phyloP scores from a whole-genome alignment of 2,888 invertebrate genomes.

The Aphodius sticticus region DNA sequence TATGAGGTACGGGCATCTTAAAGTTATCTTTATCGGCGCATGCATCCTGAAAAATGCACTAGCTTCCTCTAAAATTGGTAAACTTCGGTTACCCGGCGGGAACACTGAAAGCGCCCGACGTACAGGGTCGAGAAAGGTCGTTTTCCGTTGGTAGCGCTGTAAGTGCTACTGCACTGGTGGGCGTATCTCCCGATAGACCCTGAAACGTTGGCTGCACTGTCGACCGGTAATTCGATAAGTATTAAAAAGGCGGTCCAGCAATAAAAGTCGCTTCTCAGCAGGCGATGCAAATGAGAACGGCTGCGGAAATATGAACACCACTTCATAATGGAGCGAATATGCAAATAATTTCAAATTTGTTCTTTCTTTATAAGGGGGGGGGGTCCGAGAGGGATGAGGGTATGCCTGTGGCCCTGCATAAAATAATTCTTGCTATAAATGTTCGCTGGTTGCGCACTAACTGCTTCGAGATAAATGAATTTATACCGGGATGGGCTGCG shows the following conservation, averaged over 20 bases:
- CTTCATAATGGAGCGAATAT: background rate
- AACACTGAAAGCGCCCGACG: background rate
- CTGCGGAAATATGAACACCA: background rate
- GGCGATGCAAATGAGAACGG: background rate
- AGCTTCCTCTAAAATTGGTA: background rate
- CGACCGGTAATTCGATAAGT: background rate
- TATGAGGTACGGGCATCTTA: background rate
- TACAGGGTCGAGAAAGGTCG: background rate
- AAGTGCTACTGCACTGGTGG: background rate
- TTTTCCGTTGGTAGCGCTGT: too few species aligned
- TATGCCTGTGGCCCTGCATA: background rate
- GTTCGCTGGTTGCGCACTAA: background rate
- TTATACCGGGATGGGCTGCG: background rate
- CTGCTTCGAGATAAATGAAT: background rate
- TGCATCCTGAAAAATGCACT: background rate
- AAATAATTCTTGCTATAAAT: background rate
- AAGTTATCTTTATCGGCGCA: background rate
- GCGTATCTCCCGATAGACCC: background rate
- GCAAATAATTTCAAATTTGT: background rate
- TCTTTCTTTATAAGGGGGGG: background rate
- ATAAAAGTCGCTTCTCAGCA: background rate
- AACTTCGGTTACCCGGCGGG: background rate
- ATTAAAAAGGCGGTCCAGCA: background rate
- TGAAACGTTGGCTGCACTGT: background rate
- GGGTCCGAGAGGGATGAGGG: background rate